Evolutionary conservation across 2,113 vertebrate genomes (phyloP).

Genomic region (Benitochromis conjunctus): DNA sequence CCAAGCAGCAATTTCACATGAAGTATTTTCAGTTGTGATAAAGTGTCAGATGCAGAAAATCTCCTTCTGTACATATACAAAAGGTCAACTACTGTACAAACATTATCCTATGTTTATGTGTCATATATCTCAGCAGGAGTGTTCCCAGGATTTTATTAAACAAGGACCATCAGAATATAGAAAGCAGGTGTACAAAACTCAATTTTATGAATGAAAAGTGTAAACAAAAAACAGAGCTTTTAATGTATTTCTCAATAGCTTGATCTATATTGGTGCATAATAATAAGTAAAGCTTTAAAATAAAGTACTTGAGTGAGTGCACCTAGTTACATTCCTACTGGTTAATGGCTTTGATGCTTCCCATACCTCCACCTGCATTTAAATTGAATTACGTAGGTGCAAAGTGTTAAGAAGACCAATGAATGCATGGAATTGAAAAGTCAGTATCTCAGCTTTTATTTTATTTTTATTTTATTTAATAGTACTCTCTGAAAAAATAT

Average conservation of each 20-base stretch:
- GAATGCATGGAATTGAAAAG: not conserved
- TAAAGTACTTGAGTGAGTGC: not conserved
- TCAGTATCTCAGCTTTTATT: not conserved
- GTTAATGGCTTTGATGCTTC: not conserved
- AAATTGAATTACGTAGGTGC: not conserved
- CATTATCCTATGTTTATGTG: not conserved
- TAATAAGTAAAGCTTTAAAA: not conserved
- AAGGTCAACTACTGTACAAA: not conserved
- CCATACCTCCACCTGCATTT: not conserved
- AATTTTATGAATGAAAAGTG: not conserved
- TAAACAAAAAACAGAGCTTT: rapidly evolving
- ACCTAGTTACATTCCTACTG: not conserved
- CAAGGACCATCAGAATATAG: too few species aligned
- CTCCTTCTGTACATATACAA: not conserved
- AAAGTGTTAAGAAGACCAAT: not conserved
- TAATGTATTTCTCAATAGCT: not conserved
- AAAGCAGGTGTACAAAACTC: too few species aligned
- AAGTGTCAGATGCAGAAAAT: not conserved
- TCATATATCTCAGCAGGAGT: too few species aligned
- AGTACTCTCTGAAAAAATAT: not conserved
- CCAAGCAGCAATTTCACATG: not conserved
- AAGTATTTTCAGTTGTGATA: not conserved
- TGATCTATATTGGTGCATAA: not conserved
- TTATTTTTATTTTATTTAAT: not conserved
- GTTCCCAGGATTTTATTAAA: too few species aligned